Conservation (phyloP, 2,113 vertebrate species). For the Proterorhinus semilunaris region DNA sequence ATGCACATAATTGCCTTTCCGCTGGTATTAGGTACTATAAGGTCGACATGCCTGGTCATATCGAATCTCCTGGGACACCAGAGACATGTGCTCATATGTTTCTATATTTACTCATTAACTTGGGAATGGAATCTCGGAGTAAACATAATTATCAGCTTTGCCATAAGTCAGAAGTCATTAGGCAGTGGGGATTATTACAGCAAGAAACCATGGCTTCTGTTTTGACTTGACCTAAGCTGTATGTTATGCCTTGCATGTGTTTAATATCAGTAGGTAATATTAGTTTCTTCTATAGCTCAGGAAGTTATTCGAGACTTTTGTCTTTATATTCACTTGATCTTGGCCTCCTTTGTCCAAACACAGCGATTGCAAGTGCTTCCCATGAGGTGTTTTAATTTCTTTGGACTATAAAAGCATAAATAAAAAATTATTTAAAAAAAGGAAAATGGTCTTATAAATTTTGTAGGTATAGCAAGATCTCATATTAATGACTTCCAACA, state of each 20-base stretch:
- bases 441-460: too few relatives aligned
- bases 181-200: slow-evolving; percentile 6
- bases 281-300: too few relatives aligned
- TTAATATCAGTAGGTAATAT: background rate
- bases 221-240: slow-evolving; percentile 14
- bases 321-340: too few relatives aligned
- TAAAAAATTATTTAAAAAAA: too few relatives aligned
- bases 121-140: slow-evolving; percentile 15
- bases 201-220: slow-evolving; percentile 8
- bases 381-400: too few relatives aligned
- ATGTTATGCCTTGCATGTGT: background rate
- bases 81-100: slow-evolving; percentile 33
- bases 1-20: slow-evolving; percentile 77
- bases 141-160: slow-evolving; percentile 33
- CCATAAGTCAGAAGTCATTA: slow-evolving; percentile 43
- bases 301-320: too few relatives aligned
- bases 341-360: too few relatives aligned
- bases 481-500: too few relatives aligned
- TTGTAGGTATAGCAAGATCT: too few relatives aligned
- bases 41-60: slow-evolving; percentile 32
- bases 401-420: too few relatives aligned
- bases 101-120: slow-evolving; percentile 50
- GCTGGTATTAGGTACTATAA: slow-evolving; percentile 37
- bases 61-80: slow-evolving; percentile 50
- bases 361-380: too few relatives aligned